Base-by-base conservation (phyloP, 2,888 invertebrate genomes). In the Bombylius major region DNA sequence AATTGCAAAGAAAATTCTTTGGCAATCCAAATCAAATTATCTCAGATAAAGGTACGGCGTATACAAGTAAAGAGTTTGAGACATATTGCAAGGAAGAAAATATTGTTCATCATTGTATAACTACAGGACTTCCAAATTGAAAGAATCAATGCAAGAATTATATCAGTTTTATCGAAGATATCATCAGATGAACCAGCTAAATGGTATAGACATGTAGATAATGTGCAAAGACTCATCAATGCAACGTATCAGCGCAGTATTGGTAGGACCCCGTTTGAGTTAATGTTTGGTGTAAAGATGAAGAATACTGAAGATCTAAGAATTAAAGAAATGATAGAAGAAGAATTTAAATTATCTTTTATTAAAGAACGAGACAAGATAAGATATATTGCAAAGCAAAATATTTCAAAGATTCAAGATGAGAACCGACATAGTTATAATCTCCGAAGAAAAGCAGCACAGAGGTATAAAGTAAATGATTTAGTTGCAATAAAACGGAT, bases 401-500 rank as follows among this genome's bases (percentile, higher is more conserved):
- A 47, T 5, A 47, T 31, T 9, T 5, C 9, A 31, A 9, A 14
- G 8, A 33, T 31, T 8, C 47, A 32, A 39, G 45, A 53, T 13
- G 48, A 53, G 34, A 48, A 53, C 8, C 45, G 39, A 23, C 32
- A 50, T 31, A 14, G 14, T n/a, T 55, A 32, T 31, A 55, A 50
- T 47, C 11, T 12, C 9, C 31, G 46, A 13, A 7, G 45, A 33
- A 49, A 50, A 42, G 5, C 5, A 31, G 50, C 42, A 33, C 39
- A 14, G 13, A 23, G 4, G 8, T 55, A 55, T 23, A 31, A 55
- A 9, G 33, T 55, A 31, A 31, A 44, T n/a, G 54, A 50, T 14
- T 9, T 55, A 32, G 50, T 50, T 13, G 50, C 54, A 4, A 55
- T 55, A 8, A 55, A 50, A 32, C 31, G 54, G 11, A 44, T 31